Conservation (phyloP, 2,888 invertebrate species). For the Empis stercorea region DNA sequence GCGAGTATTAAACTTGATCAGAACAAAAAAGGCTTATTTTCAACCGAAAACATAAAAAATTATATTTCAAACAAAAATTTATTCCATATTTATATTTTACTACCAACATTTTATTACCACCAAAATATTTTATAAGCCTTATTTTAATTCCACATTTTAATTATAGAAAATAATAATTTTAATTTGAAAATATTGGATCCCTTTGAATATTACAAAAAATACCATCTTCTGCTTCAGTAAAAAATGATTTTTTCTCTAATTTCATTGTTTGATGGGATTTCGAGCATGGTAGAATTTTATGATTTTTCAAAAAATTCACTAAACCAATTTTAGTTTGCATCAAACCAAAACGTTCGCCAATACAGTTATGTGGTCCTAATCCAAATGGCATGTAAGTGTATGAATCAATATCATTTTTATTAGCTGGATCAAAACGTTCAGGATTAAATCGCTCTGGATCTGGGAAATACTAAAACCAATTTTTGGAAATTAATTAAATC, state of each 20-base stretch:
- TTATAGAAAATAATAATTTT: not conserved
- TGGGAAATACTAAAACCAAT: conserved; percentile 32
- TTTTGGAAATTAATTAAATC: too few relatives aligned
- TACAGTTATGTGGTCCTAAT: conserved; percentile 32
- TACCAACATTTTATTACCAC: too few relatives aligned
- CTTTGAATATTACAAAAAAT: conserved; percentile 21
- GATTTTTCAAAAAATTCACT: conserved; percentile 28
- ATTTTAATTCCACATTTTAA: too few relatives aligned
- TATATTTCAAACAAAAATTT: too few relatives aligned
- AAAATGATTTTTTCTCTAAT: conserved; percentile 27
- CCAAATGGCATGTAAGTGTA: conserved; percentile 36
- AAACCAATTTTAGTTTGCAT: conserved; percentile 33
- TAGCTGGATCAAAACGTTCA: conserved; percentile 31
- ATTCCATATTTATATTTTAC: too few relatives aligned
- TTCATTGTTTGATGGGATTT: conserved; percentile 24
- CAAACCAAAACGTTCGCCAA: conserved; percentile 33
- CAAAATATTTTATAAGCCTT: too few relatives aligned
- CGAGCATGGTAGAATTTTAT: conserved; percentile 24
- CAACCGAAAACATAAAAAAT: too few relatives aligned
- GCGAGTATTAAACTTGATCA: too few relatives aligned
- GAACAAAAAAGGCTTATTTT: too few relatives aligned
- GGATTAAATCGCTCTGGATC: conserved; percentile 31
- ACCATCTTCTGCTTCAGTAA: conserved; percentile 29
- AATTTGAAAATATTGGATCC: not conserved
- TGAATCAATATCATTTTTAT: conserved; percentile 25